A percentile compares a stretch with the other conserved stretches of the same genome.
Conservation (phyloP, 2,797 vertebrate species). For the Pangasius macronema region DNA sequence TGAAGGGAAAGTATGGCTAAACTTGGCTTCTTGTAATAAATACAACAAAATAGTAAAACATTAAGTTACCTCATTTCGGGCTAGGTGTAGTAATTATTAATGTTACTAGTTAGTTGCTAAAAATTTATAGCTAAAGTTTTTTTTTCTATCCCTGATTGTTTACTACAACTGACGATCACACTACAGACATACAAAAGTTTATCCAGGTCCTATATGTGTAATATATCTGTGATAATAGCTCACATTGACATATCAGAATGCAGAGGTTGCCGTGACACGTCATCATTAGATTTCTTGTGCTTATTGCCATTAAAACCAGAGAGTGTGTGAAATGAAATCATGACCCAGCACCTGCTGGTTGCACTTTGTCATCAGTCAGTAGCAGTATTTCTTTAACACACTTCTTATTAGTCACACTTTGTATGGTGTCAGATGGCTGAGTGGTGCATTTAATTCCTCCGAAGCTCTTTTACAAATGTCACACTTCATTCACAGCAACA, state of each 20-base stretch:
- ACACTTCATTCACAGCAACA: neutral
- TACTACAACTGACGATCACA: neutral
- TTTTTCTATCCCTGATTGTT: neutral
- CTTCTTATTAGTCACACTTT: slow-evolving; percentile 9
- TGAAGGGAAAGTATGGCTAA: neutral
- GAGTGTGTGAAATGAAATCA: neutral
- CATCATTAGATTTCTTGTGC: neutral
- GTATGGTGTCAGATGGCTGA: slow-evolving; percentile 18
- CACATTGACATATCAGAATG: neutral
- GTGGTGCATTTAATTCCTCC: slow-evolving; percentile 8
- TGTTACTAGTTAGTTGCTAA: neutral
- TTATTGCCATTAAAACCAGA: neutral
- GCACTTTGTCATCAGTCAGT: neutral
- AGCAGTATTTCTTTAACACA: slow-evolving; percentile 21
- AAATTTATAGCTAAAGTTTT: neutral
- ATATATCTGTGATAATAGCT: slow-evolving; percentile 6
- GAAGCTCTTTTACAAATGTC: neutral
- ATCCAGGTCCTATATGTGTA: neutral
- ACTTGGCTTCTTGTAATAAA: neutral
- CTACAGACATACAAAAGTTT: neutral
- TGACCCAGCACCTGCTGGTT: slow-evolving; percentile 6
- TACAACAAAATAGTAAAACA: neutral
- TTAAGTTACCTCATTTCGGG: neutral
- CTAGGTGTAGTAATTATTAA: neutral
- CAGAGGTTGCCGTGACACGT: neutral